A percentile compares a stretch with the other conserved stretches of the same genome.
phyloP scores from a whole-genome alignment of 1,140 invertebrate species.

The Lanistes nyassanus region DNA sequence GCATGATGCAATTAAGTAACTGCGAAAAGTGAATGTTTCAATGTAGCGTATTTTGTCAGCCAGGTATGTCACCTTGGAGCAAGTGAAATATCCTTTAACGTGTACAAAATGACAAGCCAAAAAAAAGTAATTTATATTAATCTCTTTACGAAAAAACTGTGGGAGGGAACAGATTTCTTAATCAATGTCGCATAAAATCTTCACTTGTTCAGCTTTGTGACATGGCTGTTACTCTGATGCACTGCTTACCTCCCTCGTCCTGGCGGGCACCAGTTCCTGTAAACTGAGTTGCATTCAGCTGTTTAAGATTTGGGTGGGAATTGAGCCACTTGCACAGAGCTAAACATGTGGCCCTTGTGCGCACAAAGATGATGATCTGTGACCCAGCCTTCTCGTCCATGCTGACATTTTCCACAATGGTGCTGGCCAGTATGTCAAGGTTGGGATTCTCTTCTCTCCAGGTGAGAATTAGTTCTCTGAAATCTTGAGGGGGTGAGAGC shows the following conservation, averaged over 20 bases:
- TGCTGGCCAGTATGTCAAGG: conserved; percentile 18
- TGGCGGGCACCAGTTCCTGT: conserved; percentile 33
- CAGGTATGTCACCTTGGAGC: too few relatives aligned
- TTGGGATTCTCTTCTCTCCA: conserved; percentile 28
- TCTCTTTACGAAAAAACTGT: too few relatives aligned
- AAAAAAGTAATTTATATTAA: too few relatives aligned
- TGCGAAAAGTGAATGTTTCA: too few relatives aligned
- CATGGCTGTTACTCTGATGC: too few relatives aligned
- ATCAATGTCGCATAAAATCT: too few relatives aligned
- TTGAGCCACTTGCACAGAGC: conserved; percentile 36
- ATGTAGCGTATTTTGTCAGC: too few relatives aligned
- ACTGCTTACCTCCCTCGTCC: conserved; percentile 40
- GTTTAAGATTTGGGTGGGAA: conserved; percentile 9
- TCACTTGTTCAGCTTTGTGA: too few relatives aligned
- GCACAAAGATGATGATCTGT: conserved; percentile 40
- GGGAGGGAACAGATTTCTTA: too few relatives aligned
- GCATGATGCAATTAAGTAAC: too few relatives aligned
- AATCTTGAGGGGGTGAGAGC: not conserved
- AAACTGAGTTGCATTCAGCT: conserved; percentile 26
- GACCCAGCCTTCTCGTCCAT: conserved; percentile 19
- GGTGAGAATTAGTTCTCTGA: conserved; percentile 10
- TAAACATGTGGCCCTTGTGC: conserved; percentile 31
- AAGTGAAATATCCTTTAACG: too few relatives aligned
- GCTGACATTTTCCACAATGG: conserved; percentile 10
- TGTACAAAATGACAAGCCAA: too few relatives aligned